Base-by-base conservation (phyloP, 2,113 vertebrate species). In the Peromyscus maniculatus region DNA sequence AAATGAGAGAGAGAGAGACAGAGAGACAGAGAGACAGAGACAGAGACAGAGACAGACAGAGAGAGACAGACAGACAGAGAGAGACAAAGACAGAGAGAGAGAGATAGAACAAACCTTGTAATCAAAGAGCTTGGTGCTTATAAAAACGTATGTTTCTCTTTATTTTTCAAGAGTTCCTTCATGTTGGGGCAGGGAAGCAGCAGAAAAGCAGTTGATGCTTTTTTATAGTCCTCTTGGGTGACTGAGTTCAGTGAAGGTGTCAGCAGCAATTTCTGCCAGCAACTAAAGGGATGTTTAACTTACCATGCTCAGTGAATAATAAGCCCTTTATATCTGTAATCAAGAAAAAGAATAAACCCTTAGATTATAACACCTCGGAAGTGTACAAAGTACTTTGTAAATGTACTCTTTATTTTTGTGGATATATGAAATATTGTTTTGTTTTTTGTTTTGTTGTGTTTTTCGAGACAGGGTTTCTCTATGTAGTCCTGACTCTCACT, bases 241-340 rank as follows among this genome's bases (percentile, higher is more conserved):
- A 71, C 77, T 89, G 66, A 94, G 26, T 80, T 80, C 78, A 57
- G 26, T 64, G 67, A 95, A 72, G 17, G 28, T 36, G 55, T n/a
- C 36, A 57, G 55, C 74, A 83, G n/a, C 46, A 66, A 67, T 95
- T 93, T 93, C 67, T 57, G 46, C 17, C 28, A 71, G 84, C 43
- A 90, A 9, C 83, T 78, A 33, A 87, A 67, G 71, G 79, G 87
- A 78, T 75, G 36, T 57, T 89, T 97, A 95, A 75, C 28, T 93
- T 26, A n/a, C 77, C 49, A 84, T 91, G 59, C 86, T 74, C 86
- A 96, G 39, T 89, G 59, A 94, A 57, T 96, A 89, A 80, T 89
- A 78, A 93, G 91, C 46, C 26, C 24, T 64, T 80, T 88, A 71
- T 36, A 66, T 91, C 21, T 93, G 7, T 93, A 91, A 91, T 94